A percentile compares a stretch with the other conserved stretches of the same genome.
Evolutionary conservation across 2,888 invertebrate species (phyloP).

Genomic region (Drosophila pseudotalamancana): DNA sequence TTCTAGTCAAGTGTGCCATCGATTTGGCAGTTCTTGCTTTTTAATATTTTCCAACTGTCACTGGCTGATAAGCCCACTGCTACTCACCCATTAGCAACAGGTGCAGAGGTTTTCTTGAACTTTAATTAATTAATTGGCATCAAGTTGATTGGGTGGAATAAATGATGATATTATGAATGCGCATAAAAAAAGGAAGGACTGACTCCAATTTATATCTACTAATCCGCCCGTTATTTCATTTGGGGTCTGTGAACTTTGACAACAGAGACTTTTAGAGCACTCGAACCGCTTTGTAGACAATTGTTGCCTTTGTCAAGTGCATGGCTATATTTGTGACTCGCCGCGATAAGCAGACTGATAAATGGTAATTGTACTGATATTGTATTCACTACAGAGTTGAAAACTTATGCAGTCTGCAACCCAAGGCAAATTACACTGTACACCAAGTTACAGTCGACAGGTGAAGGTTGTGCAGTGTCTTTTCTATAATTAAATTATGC

Average conservation of each 20-base stretch:
- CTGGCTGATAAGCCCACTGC: constrained; percentile 4
- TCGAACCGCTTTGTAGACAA: neutral
- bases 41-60: neutral
- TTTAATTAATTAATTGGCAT: constrained; percentile 22
- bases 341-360: constrained; percentile 5
- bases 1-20: neutral
- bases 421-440: constrained; percentile 1
- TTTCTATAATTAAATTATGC: constrained; percentile 1
- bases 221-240: constrained; percentile 15
- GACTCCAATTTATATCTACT: neutral
- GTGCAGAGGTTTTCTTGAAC: neutral
- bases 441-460: neutral
- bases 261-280: neutral
- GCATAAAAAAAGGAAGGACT: neutral
- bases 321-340: neutral
- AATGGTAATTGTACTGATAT: neutral
- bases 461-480: neutral
- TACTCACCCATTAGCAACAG: constrained; percentile 3
- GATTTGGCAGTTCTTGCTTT: neutral
- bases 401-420: neutral
- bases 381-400: neutral
- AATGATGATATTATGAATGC: constrained; percentile 6
- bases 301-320: constrained; percentile 2
- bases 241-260: constrained; percentile 12
- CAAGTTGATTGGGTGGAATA: constrained; percentile 2